A percentile compares a stretch with the other conserved stretches of the same genome.
phyloP scores from a whole-genome alignment of 2,888 invertebrate genomes.

The Catocala nupta region DNA sequence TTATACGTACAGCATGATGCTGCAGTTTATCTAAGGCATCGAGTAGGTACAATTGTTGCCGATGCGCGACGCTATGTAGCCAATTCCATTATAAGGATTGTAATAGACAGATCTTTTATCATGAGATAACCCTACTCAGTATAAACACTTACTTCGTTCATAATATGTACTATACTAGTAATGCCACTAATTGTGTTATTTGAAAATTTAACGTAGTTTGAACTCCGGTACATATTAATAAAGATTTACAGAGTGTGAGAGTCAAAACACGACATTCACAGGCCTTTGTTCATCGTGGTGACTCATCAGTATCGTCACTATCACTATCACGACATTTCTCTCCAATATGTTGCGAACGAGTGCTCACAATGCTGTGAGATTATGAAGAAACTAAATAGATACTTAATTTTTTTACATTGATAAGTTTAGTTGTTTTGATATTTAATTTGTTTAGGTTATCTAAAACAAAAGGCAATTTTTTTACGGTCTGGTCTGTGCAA shows the following conservation, averaged over 20 bases:
- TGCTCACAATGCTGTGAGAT: neutral
- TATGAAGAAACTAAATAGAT: too few species aligned
- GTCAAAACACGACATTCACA: neutral
- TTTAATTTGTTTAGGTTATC: too few species aligned
- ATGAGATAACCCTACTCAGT: slow-evolving; percentile 25
- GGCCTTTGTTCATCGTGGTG: slow-evolving; percentile 1
- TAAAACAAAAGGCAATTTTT: too few species aligned
- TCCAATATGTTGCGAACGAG: slow-evolving; percentile 48
- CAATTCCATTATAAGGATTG: slow-evolving; percentile 9
- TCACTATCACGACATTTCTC: too few species aligned
- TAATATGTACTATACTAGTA: slow-evolving; percentile 34
- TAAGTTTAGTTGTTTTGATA: too few species aligned
- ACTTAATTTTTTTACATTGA: too few species aligned
- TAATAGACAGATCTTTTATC: slow-evolving; percentile 15
- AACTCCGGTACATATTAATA: slow-evolving; percentile 14
- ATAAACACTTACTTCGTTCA: slow-evolving; percentile 28
- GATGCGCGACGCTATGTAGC: slow-evolving; percentile 11
- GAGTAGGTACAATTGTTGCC: slow-evolving; percentile 16
- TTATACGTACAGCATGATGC: too few species aligned
- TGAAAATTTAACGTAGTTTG: slow-evolving; percentile 26
- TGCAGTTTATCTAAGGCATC: too few species aligned
- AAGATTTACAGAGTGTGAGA: slow-evolving; percentile 2
- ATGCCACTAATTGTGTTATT: slow-evolving; percentile 43
- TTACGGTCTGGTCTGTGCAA: too few species aligned
- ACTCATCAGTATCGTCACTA: slow-evolving; percentile 5